Evolutionary conservation across 2,113 vertebrate species (phyloP).

Genomic region (Mola mola): DNA sequence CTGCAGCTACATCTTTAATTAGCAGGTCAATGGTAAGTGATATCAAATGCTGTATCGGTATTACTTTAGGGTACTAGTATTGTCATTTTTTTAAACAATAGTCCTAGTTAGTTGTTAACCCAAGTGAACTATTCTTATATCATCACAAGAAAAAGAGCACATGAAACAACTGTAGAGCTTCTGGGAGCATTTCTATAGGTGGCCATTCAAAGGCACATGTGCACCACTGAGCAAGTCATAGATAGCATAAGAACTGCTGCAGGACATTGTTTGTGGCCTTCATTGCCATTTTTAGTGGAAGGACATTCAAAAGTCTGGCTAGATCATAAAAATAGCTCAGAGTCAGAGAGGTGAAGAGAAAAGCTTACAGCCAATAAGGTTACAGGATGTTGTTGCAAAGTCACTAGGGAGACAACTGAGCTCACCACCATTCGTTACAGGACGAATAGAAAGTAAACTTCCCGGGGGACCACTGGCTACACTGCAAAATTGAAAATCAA

Average conservation of each 20-base stretch:
- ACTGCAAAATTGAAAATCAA: constrained; percentile 16
- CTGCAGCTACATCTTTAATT: too few species aligned
- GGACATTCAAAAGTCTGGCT: constrained; percentile 46
- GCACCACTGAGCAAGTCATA: too few species aligned
- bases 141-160: too few species aligned
- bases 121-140: too few species aligned
- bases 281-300: constrained; percentile 36
- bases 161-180: too few species aligned
- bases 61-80: too few species aligned
- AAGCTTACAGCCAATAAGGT: constrained; percentile 30
- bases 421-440: constrained; percentile 42
- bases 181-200: too few species aligned
- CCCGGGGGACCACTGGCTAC: neutral
- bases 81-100: too few species aligned
- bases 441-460: constrained; percentile 20
- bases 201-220: too few species aligned
- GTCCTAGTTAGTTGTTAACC: too few species aligned
- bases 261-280: constrained; percentile 51
- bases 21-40: too few species aligned
- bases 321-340: constrained; percentile 80
- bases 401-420: constrained; percentile 63
- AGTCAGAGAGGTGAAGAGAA: constrained; percentile 72
- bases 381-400: constrained; percentile 77
- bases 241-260: constrained; percentile 44
- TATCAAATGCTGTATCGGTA: too few species aligned